These are phyloP conservation scores for Psittacula echo DNA, from an alignment of 2,797 vertebrate species.

Conservation along the genomic window DNA sequence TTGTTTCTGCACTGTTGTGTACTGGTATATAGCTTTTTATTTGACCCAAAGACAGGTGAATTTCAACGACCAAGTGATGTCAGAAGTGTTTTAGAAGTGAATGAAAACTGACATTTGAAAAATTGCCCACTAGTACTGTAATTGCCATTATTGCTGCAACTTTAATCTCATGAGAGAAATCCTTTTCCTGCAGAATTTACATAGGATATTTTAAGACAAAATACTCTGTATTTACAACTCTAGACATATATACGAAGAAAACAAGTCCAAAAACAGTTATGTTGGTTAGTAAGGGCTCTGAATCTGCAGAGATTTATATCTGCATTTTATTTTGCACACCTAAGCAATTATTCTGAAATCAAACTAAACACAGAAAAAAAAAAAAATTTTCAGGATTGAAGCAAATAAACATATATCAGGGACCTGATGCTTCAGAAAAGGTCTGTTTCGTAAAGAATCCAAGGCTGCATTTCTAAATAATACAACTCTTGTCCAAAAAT, in stretches of 20 bases:
- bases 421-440: background rate
- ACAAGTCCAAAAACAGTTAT: constrained; percentile 7
- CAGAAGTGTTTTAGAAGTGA: background rate
- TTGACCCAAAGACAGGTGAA: background rate
- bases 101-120: background rate
- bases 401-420: background rate
- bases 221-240: constrained; percentile 10
- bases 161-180: background rate
- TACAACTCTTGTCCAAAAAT: background rate
- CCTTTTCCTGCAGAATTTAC: background rate
- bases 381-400: background rate
- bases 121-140: background rate
- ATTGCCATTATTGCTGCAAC: background rate
- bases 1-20: background rate
- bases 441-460: background rate
- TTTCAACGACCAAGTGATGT: background rate
- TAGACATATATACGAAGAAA: constrained; percentile 7
- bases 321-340: constrained; percentile 13
- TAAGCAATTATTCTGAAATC: constrained; percentile 24
- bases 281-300: constrained; percentile 24
- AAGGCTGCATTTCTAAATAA: background rate
- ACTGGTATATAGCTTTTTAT: background rate
- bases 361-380: background rate
- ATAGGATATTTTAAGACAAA: background rate
- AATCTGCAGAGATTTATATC: constrained; percentile 10